phyloP scores from a whole-genome alignment of 2,797 vertebrate species.

The Darevskia nairensis region DNA sequence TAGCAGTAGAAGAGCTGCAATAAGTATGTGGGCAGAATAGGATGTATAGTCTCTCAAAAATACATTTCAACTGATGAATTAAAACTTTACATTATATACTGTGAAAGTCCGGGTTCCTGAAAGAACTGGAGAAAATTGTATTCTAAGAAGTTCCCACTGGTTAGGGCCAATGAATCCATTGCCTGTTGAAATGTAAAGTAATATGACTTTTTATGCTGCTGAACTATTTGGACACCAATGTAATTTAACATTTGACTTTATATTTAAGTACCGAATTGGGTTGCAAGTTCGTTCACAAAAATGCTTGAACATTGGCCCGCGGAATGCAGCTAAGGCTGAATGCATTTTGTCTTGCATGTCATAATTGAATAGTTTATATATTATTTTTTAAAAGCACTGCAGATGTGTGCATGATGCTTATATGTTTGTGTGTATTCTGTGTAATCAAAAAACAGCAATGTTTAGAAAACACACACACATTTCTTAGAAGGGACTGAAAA shows the following conservation, averaged over 20 bases:
- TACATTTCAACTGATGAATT: slow-evolving; percentile 25
- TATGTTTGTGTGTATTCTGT: neutral
- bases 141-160: slow-evolving; percentile 7
- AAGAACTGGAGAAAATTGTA: slow-evolving; percentile 26
- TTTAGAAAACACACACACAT: neutral
- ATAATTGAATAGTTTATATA: neutral
- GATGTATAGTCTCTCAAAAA: slow-evolving; percentile 22
- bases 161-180: slow-evolving; percentile 9
- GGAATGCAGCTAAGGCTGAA: slow-evolving; percentile 26
- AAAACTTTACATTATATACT: neutral
- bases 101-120: slow-evolving; percentile 12
- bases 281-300: slow-evolving; percentile 37
- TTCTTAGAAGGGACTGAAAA: slow-evolving; percentile 36
- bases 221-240: slow-evolving; percentile 39
- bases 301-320: slow-evolving; percentile 50
- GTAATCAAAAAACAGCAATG: neutral
- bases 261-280: slow-evolving; percentile 4
- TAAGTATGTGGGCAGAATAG: neutral
- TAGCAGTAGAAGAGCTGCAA: neutral
- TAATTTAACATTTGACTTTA: neutral
- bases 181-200: slow-evolving; percentile 63
- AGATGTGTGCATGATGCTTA: neutral
- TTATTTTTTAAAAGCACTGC: neutral
- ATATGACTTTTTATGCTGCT: slow-evolving; percentile 73
- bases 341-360: slow-evolving; percentile 5